phyloP scores from a whole-genome alignment of 2,113 vertebrate species.

The Neoarius graeffei region DNA sequence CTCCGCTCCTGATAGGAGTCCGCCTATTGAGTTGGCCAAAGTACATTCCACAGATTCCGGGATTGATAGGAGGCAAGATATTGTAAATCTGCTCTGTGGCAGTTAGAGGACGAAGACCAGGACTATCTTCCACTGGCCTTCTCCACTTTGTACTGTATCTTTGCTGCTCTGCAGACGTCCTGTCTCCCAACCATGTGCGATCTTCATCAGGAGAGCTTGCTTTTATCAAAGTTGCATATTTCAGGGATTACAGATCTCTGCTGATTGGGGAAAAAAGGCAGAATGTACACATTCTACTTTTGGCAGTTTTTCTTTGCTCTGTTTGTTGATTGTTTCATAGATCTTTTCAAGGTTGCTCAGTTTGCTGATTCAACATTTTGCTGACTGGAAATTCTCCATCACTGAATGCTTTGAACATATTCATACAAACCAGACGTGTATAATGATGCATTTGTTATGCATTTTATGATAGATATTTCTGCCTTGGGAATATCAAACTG shows the following conservation, averaged over 20 bases:
- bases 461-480: not conserved
- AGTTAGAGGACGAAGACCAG: conserved; percentile 50
- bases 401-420: not conserved
- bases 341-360: not conserved
- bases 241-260: not conserved
- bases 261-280: not conserved
- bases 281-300: not conserved
- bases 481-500: not conserved
- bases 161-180: conserved; percentile 28
- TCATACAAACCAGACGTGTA: not conserved
- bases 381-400: not conserved
- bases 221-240: conserved; percentile 26
- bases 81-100: conserved; percentile 44
- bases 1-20: conserved; percentile 37
- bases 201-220: conserved; percentile 21
- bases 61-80: conserved; percentile 47
- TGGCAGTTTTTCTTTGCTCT: not conserved
- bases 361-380: not conserved
- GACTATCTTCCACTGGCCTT: conserved; percentile 26
- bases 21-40: conserved; percentile 40
- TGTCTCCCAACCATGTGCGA: conserved; percentile 29
- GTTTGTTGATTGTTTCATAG: conserved; percentile 15
- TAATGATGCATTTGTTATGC: not conserved
- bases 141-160: conserved; percentile 20
- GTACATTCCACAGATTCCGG: conserved; percentile 54